These are phyloP conservation scores for Mustela lutreola DNA, from an alignment of 2,113 vertebrate genomes.

Conservation along the genomic window DNA sequence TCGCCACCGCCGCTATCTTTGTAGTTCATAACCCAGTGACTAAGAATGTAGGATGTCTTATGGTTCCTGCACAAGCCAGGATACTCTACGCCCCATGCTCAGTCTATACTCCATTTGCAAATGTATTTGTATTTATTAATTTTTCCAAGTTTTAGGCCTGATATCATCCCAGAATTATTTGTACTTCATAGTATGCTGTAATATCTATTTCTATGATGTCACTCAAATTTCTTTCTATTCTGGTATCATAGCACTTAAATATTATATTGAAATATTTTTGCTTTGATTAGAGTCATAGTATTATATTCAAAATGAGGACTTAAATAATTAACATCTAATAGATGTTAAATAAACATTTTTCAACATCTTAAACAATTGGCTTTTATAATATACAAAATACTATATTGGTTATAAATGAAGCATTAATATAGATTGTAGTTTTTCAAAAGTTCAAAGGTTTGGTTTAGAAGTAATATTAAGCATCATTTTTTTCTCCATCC, in stretches of 20 bases:
- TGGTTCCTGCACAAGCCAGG: background rate
- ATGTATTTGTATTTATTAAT: background rate
- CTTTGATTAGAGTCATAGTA: background rate
- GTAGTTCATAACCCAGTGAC: no score
- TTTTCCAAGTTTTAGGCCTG: background rate
- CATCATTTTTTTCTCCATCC: background rate
- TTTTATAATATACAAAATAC: background rate
- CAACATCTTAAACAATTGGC: background rate
- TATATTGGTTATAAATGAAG: background rate
- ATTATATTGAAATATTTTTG: background rate
- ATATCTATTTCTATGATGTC: background rate
- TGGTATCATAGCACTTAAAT: background rate
- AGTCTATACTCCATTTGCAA: background rate
- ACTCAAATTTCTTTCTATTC: background rate
- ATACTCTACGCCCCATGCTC: background rate
- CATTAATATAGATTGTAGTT: background rate
- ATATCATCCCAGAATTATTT: background rate
- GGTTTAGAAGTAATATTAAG: background rate
- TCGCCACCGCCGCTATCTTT: no score
- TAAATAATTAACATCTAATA: background rate
- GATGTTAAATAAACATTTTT: background rate
- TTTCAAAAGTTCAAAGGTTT: background rate
- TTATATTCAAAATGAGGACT: background rate
- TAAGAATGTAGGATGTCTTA: background rate
- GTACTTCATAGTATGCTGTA: background rate